Conservation (phyloP, 2,888 invertebrate species). For the Cephus nigrinus region DNA sequence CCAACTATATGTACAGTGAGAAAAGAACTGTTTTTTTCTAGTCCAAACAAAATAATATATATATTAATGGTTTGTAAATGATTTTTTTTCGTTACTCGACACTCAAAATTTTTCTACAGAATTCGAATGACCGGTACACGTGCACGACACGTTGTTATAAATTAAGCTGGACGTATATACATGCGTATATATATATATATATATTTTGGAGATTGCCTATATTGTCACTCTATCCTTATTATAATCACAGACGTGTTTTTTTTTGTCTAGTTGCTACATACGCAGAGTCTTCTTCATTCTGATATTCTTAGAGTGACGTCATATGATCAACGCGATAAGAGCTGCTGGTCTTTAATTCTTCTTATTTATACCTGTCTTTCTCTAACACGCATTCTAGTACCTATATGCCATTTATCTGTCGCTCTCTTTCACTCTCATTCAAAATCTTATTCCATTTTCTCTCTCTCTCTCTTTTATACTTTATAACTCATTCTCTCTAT, state of each 20-base stretch:
- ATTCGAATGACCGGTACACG: neutral
- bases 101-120: neutral
- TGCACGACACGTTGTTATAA: slow-evolving; percentile 17
- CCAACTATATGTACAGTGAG: neutral
- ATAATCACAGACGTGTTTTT: slow-evolving; percentile 62
- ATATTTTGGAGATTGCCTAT: slow-evolving; percentile 17
- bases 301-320: neutral
- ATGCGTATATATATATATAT: slow-evolving; percentile 8
- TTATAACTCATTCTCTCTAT: neutral
- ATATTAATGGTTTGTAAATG: slow-evolving; percentile 12
- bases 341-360: neutral
- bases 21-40: neutral
- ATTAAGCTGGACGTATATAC: slow-evolving; percentile 14
- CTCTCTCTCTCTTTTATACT: neutral
- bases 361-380: neutral
- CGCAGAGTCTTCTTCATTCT: slow-evolving; percentile 44
- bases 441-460: slow-evolving; percentile 18
- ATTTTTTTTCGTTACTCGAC: slow-evolving; percentile 9
- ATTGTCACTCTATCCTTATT: slow-evolving; percentile 44
- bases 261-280: slow-evolving; percentile 54
- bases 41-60: too few relatives aligned
- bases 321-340: slow-evolving; percentile 47
- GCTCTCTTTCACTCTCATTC: slow-evolving; percentile 8
- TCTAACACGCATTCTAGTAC: neutral
- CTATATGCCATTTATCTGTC: neutral